A percentile compares a stretch with the other conserved stretches of the same genome.
These are phyloP conservation scores for Ovis aries DNA, from an alignment of 2,113 vertebrate genomes.

Conservation along the genomic window DNA sequence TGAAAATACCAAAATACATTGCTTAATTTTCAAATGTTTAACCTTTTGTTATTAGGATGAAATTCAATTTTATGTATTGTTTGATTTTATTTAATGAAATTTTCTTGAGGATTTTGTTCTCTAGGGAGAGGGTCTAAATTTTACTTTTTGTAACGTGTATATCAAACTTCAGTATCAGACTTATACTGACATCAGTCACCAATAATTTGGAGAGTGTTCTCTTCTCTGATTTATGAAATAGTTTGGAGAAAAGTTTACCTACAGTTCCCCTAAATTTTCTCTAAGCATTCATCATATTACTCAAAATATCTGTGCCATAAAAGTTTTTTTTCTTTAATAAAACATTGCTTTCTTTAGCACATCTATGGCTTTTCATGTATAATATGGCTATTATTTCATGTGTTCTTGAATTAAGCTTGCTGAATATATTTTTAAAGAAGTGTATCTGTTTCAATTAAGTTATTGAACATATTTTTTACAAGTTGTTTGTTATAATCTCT, in stretches of 20 bases:
- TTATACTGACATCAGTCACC: not conserved
- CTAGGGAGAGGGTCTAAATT: not conserved
- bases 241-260: not conserved
- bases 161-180: not conserved
- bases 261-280: not conserved
- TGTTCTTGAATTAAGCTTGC: not conserved
- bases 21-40: not conserved
- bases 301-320: not conserved
- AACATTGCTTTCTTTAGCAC: not conserved
- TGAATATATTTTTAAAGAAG: not conserved
- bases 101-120: not conserved
- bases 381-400: not conserved
- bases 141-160: not conserved
- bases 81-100: not conserved
- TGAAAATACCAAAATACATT: not conserved
- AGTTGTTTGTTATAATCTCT: not conserved
- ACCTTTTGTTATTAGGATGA: not conserved
- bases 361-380: not conserved
- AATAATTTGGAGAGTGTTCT: not conserved
- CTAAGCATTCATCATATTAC: not conserved
- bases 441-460: not conserved
- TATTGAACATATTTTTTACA: not conserved
- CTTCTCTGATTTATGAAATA: not conserved
- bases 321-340: not conserved
- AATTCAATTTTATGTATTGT: not conserved